These are phyloP conservation scores for Echiichthys vipera DNA, from an alignment of 2,797 vertebrate genomes.

Conservation along the genomic window DNA sequence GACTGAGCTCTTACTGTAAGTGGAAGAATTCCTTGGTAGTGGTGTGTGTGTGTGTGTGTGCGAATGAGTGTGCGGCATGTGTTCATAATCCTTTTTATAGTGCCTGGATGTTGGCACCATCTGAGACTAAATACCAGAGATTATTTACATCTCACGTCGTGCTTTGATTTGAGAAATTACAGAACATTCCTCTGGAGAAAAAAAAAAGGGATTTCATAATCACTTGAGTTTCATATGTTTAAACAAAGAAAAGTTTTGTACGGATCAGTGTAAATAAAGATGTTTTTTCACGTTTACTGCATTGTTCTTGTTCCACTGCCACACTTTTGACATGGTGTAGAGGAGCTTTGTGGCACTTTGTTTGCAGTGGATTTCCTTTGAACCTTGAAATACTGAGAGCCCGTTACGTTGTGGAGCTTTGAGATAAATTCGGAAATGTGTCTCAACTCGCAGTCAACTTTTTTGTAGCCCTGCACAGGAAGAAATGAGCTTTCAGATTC, in stretches of 20 bases:
- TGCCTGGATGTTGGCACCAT: background rate
- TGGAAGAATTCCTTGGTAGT: background rate
- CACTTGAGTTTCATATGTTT: slow-evolving; percentile 4
- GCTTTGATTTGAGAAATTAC: slow-evolving; percentile 17
- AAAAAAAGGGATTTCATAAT: slow-evolving; percentile 39
- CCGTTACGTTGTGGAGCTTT: background rate
- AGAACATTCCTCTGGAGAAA: slow-evolving; percentile 5
- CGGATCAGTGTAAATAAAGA: slow-evolving; percentile 54
- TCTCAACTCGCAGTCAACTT: background rate
- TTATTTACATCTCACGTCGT: slow-evolving; percentile 33
- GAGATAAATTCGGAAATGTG: slow-evolving; percentile 22
- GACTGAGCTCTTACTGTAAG: slow-evolving; percentile 36
- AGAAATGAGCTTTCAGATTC: slow-evolving; percentile 22
- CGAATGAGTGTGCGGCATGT: slow-evolving; percentile 12
- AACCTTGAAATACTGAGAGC: background rate
- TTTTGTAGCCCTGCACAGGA: background rate
- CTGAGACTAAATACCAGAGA: background rate
- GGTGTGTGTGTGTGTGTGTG: background rate
- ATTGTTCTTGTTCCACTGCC: background rate
- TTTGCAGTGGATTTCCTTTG: slow-evolving; percentile 5
- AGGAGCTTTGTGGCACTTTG: background rate
- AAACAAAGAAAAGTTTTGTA: background rate
- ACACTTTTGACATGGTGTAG: background rate
- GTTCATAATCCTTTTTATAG: slow-evolving; percentile 10
- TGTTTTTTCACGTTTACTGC: background rate